Percentiles rank a stretch among this genome's conserved stretches.
phyloP scores from a whole-genome alignment of 2,888 invertebrate genomes.

The Aphidius colemani region DNA sequence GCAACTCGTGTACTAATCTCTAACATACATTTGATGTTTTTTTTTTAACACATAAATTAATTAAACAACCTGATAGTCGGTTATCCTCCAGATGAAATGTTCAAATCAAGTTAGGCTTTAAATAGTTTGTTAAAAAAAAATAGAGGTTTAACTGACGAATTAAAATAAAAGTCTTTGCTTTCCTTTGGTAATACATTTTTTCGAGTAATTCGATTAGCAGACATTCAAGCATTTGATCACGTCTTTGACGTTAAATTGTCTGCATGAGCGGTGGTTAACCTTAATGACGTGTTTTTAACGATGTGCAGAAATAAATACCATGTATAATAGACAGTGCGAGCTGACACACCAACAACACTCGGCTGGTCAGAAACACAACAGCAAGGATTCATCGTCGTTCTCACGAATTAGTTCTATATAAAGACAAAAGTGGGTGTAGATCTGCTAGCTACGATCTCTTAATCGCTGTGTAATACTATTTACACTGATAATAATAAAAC shows the following conservation, averaged over 20 bases:
- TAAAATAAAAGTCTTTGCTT: too few species aligned
- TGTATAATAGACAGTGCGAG: background rate
- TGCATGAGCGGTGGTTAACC: slow-evolving; percentile 40
- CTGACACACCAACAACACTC: slow-evolving; percentile 17
- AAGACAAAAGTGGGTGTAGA: slow-evolving; percentile 16
- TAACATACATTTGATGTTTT: slow-evolving; percentile 13
- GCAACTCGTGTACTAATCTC: slow-evolving; percentile 25
- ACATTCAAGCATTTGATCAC: too few species aligned
- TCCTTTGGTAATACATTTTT: too few species aligned
- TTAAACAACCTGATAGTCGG: too few species aligned
- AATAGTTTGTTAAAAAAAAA: too few species aligned
- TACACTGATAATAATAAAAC: too few species aligned
- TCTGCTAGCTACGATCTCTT: slow-evolving; percentile 46
- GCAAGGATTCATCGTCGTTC: slow-evolving; percentile 51
- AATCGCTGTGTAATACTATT: slow-evolving; percentile 37
- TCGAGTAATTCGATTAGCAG: too few species aligned
- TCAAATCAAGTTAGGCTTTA: background rate
- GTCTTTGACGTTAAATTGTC: too few species aligned
- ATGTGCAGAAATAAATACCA: slow-evolving; percentile 45
- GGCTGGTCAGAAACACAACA: slow-evolving; percentile 26
- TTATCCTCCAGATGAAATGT: background rate
- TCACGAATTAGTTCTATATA: slow-evolving; percentile 46
- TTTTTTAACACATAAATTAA: too few species aligned
- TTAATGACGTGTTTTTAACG: slow-evolving; percentile 60
- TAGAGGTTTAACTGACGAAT: too few species aligned